A percentile compares a stretch with the other conserved stretches of the same genome.
Evolutionary conservation across 2,797 vertebrate species (phyloP).

Genomic region (Pseudochromis fuscus): DNA sequence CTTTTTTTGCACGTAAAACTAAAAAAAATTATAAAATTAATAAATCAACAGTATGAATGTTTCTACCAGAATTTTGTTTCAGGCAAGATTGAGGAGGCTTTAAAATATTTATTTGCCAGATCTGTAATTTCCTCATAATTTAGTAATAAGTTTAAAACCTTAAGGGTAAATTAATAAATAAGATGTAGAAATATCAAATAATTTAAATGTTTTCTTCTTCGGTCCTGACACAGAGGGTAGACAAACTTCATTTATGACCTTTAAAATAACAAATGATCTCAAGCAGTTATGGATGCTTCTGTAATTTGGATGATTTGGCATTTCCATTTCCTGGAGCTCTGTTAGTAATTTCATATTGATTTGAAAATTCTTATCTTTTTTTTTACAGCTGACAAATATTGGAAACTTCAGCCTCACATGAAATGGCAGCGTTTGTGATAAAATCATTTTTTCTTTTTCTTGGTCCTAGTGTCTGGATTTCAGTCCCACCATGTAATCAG

Average conservation of each 20-base stretch:
- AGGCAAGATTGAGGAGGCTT: no score
- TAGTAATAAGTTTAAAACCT: no score
- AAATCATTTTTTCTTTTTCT: not conserved
- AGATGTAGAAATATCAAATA: no score
- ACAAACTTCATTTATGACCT: not conserved
- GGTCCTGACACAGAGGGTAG: not conserved
- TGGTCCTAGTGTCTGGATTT: not conserved
- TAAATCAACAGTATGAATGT: no score
- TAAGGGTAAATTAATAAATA: not conserved
- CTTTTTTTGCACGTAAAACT: no score
- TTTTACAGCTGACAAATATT: not conserved
- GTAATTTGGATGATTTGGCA: not conserved
- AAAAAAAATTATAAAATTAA: no score
- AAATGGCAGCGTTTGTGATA: not conserved
- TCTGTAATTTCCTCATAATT: no score
- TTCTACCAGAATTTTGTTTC: no score
- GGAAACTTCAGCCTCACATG: not conserved
- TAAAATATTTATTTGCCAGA: no score
- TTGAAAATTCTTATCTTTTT: not conserved
- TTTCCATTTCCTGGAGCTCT: not conserved
- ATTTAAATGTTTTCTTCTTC: not conserved
- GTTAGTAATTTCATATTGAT: not conserved
- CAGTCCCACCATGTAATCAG: not conserved
- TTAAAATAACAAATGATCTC: not conserved
- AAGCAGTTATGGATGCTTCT: not conserved